Base-by-base conservation (phyloP, 1,140 invertebrate species). In the Papilio glaucus region DNA sequence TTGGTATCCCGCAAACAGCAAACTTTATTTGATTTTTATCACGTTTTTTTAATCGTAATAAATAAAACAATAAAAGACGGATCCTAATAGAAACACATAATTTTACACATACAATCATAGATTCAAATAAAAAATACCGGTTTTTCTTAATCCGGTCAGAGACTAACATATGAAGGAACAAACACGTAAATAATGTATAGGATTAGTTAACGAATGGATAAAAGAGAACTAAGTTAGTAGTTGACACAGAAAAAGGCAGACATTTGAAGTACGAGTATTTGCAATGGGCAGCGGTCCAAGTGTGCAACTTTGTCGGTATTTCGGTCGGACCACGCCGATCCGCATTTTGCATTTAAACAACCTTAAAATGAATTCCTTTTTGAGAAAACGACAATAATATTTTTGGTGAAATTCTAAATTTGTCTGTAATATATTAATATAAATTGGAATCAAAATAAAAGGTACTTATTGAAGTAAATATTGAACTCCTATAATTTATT, bases 221-320 rank as follows among this genome's bases (percentile, higher is more conserved):
- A 24, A 49, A 49, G 33, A 24, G 38, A 41, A 65, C 8, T 41
- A 41, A 65, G 18, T 65, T 41, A 38, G 49, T 57, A 65, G 37
- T 65, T 65, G 33, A 65, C 37, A 38, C 62, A 39, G 18, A 65
- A 65, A 65, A 39, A 8, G 33, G 61, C 15, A 37, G 15, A 18
- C n/a, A 39, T 24, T 41, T 65, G 62, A 65, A 65, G 62, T n/a
- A n/a, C n/a, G n/a, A n/a, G n/a, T 65, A 65, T 65, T 65, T 39
- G 33, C 61, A 18, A 18, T 37, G 62, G 62, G 37, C 33, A 65
- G 33, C 15, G 10, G 62, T n/a, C 49, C 49, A 57, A 57, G 49
- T 57, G 21, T 18, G 24, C 24, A 57, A 57, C 62, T 38, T 39
- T 65, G 62, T 21, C n/a, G 62, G 62, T 65, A 65, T 65, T 65